Evolutionary conservation across 2,797 vertebrate genomes (phyloP).

Genomic region (Apogon talboti): DNA sequence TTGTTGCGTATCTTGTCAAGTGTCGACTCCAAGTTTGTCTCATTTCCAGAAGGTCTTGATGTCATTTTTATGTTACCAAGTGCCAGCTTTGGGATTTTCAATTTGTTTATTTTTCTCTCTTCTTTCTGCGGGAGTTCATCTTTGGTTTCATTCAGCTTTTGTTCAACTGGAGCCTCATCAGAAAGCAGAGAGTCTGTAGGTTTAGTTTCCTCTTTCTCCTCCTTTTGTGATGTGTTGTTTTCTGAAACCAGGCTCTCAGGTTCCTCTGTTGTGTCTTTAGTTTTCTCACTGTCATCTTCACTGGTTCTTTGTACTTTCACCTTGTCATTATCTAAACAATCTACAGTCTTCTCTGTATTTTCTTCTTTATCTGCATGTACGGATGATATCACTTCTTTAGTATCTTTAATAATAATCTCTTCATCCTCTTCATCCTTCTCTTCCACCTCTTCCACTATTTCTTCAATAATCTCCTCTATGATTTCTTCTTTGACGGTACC

Average conservation of each 20-base stretch:
- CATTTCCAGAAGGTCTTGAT: conserved; percentile 96
- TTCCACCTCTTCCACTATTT: conserved; percentile 71
- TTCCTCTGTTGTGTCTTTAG: conserved; percentile 22
- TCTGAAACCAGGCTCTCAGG: conserved; percentile 16
- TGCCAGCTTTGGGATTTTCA: conserved; percentile 90
- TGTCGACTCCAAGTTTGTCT: conserved; percentile 94
- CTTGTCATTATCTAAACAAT: conserved; percentile 16
- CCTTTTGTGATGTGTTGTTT: conserved; percentile 23
- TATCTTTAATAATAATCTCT: conserved; percentile 46
- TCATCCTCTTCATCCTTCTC: conserved; percentile 53
- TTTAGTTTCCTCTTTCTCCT: conserved; percentile 53
- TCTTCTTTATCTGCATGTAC: conserved; percentile 32
- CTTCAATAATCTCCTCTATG: conserved; percentile 78
- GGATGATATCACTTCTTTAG: conserved; percentile 22
- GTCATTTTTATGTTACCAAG: conserved; percentile 92
- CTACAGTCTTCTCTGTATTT: conserved; percentile 14
- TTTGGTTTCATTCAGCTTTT: conserved; percentile 55
- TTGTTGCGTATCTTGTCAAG: conserved; percentile 91
- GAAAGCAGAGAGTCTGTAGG: conserved; percentile 19
- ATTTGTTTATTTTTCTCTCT: conserved; percentile 89
- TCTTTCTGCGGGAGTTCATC: conserved; percentile 76
- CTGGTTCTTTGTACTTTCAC: conserved; percentile 32
- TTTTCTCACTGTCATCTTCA: conserved; percentile 18
- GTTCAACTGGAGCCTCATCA: conserved; percentile 28
- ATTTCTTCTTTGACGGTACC: conserved; percentile 65